A percentile compares a stretch with the other conserved stretches of the same genome.
Evolutionary conservation across 2,888 invertebrate species (phyloP).

Genomic region (Torymus auratus): DNA sequence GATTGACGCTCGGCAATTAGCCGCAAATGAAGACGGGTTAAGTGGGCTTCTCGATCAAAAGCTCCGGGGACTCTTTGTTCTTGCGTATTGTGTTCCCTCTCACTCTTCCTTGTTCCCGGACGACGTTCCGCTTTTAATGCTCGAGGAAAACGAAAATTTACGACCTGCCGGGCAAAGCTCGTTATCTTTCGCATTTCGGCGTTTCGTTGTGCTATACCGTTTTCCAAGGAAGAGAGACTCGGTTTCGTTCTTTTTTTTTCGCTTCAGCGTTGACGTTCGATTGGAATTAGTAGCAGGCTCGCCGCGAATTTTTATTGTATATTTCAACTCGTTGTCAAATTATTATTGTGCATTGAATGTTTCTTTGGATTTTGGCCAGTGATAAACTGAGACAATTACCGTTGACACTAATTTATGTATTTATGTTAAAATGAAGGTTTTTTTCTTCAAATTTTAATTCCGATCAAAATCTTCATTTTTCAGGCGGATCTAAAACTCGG

Average conservation of each 20-base stretch:
- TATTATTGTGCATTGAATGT: too few relatives aligned
- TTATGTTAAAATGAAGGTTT: not conserved
- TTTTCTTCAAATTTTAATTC: not conserved
- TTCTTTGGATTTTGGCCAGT: too few relatives aligned
- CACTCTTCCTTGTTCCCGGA: not conserved
- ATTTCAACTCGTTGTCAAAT: too few relatives aligned
- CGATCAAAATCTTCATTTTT: not conserved
- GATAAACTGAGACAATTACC: too few relatives aligned
- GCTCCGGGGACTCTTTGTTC: constrained; percentile 34
- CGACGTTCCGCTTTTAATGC: constrained; percentile 20
- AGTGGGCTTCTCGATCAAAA: constrained; percentile 50
- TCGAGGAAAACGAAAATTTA: constrained; percentile 37
- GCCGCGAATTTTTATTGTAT: not conserved
- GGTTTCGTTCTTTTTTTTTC: not conserved
- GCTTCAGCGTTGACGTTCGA: not conserved
- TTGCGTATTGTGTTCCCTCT: constrained; percentile 11
- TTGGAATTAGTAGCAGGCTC: constrained; percentile 16
- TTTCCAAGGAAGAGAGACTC: too few relatives aligned
- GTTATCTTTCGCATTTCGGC: constrained; percentile 14
- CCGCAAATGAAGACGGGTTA: constrained; percentile 62
- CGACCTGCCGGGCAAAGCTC: constrained; percentile 25
- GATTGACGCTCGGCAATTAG: constrained; percentile 61
- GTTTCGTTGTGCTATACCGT: constrained; percentile 32
- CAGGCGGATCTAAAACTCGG: constrained; percentile 48
- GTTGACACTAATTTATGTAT: too few relatives aligned